Conservation (phyloP, 2,113 vertebrate genomes). For the Leucosticte australis region DNA sequence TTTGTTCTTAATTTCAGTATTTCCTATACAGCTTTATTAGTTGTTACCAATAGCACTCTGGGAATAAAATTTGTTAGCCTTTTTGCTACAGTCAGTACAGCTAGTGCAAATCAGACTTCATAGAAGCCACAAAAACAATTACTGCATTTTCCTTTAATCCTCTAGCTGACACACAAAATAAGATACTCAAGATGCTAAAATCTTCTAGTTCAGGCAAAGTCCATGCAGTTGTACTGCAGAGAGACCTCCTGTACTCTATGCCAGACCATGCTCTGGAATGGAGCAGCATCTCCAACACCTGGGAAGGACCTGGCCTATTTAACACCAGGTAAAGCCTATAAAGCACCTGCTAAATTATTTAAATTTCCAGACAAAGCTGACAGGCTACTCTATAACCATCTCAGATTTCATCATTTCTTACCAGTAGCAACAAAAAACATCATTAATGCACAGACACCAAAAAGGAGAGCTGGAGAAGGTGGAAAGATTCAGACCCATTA, state of each 20-base stretch:
- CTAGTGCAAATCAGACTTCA: neutral
- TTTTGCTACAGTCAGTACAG: neutral
- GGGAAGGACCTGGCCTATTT: neutral
- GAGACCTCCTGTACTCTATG: neutral
- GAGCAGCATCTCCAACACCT: neutral
- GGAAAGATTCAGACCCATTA: neutral
- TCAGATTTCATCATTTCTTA: neutral
- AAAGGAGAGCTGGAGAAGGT: neutral
- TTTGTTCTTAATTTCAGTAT: neutral
- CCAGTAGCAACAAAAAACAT: neutral
- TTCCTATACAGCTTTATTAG: neutral
- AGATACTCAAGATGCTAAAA: neutral
- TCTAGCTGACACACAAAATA: neutral
- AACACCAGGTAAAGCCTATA: neutral
- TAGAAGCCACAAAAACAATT: neutral
- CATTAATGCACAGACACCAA: neutral
- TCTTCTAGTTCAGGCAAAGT: neutral
- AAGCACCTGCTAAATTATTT: neutral
- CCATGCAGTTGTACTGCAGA: neutral
- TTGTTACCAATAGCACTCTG: neutral
- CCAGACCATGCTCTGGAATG: neutral
- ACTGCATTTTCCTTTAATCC: neutral
- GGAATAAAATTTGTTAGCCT: neutral
- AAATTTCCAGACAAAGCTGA: neutral
- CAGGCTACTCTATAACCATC: neutral